Evolutionary conservation across 2,797 vertebrate species (phyloP), one percentile per base, ranked within the genome.

Genomic region (Danio jaintianensis): DNA sequence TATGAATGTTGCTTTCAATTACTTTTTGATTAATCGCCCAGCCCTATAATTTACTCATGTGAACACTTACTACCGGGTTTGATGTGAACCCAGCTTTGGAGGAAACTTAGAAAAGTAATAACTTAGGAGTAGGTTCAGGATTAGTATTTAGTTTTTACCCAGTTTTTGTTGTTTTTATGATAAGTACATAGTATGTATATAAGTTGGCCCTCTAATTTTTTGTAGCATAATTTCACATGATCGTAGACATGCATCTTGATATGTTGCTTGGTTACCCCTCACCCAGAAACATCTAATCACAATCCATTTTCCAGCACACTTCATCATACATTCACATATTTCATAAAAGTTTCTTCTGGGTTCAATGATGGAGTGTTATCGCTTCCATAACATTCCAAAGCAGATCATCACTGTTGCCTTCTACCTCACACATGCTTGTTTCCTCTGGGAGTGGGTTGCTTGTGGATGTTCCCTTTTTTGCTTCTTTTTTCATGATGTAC

Each of bases 381-480:
- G 13, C 9, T 29, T 50, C 18, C 4, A 40, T 48, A 55, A 53
- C 43, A 36, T 20, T 38, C n/a, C 4, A 66, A 29, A 58, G 42
- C n/a, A 42, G 42, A 18, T 15, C 68, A 3, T 48, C 15, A 18
- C 43, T 43, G 8, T 40, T 72, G 45, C 40, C 43, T 58, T 50
- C 70, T 43, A 18, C 47, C 36, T 79, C 20, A 58, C 15, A 55
- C 38, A 38, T 62, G 85, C 83, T 86, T 87, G 74, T 80, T 78
- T 66, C 83, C 80, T 87, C 85, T 88, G 86, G 86, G 87, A 85
- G 85, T 92, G 85, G 89, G 85, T 84, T 87, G 86, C 79, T 86
- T 85, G 88, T 88, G 85, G 86, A 88, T 89, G 82, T 87, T 85
- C 85, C 88, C 85, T 89, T 89, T 29, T 20, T 73, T 36, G 69